A percentile compares a stretch with the other conserved stretches of the same genome.
These are phyloP conservation scores for Myotis daubentonii DNA, from an alignment of 2,797 vertebrate species.

Conservation along the genomic window DNA sequence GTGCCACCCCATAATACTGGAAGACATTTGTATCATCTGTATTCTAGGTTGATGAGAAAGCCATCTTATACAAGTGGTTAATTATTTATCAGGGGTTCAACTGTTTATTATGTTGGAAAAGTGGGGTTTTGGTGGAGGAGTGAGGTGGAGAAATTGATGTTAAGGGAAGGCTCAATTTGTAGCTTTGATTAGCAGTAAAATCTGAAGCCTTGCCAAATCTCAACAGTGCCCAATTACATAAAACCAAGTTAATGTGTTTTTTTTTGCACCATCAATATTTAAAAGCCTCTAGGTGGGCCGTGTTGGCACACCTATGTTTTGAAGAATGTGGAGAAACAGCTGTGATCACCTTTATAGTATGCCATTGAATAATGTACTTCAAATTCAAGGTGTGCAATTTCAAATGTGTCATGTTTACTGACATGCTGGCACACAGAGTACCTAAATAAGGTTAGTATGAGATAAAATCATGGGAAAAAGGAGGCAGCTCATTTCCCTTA, in stretches of 20 bases:
- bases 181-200: conserved; percentile 27
- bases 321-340: conserved; percentile 12
- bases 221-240: background rate
- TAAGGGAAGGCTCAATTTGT: background rate
- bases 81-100: background rate
- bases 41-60: conserved; percentile 11
- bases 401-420: conserved; percentile 18
- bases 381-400: background rate
- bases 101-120: conserved; percentile 4
- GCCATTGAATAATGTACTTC: background rate
- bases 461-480: background rate
- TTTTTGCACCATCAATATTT: conserved; percentile 49
- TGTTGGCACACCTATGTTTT: background rate
- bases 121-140: background rate
- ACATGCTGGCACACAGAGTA: background rate
- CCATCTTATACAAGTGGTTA: background rate
- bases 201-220: conserved; percentile 50
- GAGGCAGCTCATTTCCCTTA: background rate
- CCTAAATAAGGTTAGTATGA: background rate
- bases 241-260: conserved; percentile 30
- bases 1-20: background rate
- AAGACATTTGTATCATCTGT: background rate
- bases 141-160: background rate
- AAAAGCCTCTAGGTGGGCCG: background rate
- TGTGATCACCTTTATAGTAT: conserved; percentile 34